Conservation (phyloP, 2,797 vertebrate species). For the Poeciliopsis gracilis region DNA sequence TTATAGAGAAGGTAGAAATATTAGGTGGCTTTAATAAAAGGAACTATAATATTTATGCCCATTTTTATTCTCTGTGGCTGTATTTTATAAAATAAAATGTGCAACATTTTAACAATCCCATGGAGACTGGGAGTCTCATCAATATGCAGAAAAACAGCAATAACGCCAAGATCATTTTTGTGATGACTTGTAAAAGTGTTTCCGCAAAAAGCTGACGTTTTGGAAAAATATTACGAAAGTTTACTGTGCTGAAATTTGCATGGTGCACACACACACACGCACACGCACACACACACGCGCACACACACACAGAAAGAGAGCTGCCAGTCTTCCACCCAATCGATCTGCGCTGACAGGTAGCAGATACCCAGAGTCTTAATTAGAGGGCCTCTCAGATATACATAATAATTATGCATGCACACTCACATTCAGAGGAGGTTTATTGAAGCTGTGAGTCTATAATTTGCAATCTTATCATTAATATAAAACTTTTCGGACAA, state of each 20-base stretch:
- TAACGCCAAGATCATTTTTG: background rate
- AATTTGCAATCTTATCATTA: slow-evolving; percentile 30
- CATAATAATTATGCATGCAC: slow-evolving; percentile 37
- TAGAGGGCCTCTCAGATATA: slow-evolving; percentile 80
- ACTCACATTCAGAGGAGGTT: slow-evolving; percentile 34
- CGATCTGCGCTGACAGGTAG: slow-evolving; percentile 82
- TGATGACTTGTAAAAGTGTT: slow-evolving; percentile 3
- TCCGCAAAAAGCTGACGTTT: slow-evolving; percentile 14
- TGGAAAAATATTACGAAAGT: slow-evolving; percentile 35
- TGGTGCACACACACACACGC: background rate
- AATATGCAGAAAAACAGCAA: background rate
- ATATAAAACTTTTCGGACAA: background rate
- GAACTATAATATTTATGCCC: background rate
- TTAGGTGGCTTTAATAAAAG: background rate
- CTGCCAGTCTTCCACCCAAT: slow-evolving; percentile 79
- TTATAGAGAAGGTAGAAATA: background rate
- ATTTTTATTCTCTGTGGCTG: background rate
- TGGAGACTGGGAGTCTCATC: background rate
- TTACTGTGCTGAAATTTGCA: slow-evolving; percentile 33
- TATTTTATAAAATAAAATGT: background rate
- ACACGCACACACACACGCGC: slow-evolving; percentile 2
- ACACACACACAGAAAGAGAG: slow-evolving; percentile 52
- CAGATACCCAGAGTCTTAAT: slow-evolving; percentile 85
- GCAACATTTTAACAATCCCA: background rate
- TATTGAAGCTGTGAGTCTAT: slow-evolving; percentile 21